Base-by-base conservation (phyloP, 1,140 invertebrate species). In the Stegodyphus dumicola region DNA sequence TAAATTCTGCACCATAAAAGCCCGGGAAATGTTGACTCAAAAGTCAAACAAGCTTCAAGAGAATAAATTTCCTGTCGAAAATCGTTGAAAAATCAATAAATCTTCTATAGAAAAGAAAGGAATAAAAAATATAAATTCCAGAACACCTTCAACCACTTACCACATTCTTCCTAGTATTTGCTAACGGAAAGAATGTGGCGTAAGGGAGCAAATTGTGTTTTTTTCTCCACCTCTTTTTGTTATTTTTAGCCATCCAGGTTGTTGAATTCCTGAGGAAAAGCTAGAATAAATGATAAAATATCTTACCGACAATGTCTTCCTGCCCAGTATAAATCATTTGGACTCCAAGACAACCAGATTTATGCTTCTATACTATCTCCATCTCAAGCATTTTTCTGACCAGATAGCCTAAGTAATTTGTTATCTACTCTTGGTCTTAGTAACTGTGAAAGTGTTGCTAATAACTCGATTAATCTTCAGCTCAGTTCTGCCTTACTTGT, bases 41-140 rank as follows among this genome's bases (percentile, higher is more conserved):
- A 81, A 81, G 78, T 81, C 78, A 81, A 81, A 81, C 69, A 81
- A 60, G 78, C 54, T 81, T 73, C 78, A n/a, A 64, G 33, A 81
- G 70, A 81, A 75, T 74, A 74, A 74, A 83, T 83, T 74, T 83
- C 71, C 80, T 75, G 80, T 66, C 71, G 51, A 83, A 83, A 83
- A 75, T 83, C 69, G 80, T 83, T 83, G 71, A 83, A 83, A 66
- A 83, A 83, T 83, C 80, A 73, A 83, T 83, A 83, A 75, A 83
- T 83, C 80, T 83, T 73, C 33, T 33, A 33, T 75, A 56, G 33
- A 54, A 53, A 33, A 71, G 67, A 64, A 65, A 65, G 64, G 75
- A 66, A 74, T 60, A 52, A 79, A 64, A 18, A 53, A 83, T 60
- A 83, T 75, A 83, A 83, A 83, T 74, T 75, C 71, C 56, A 75